Evolutionary conservation across 2,888 invertebrate species (phyloP).

Genomic region (Coelopa pilipes): DNA sequence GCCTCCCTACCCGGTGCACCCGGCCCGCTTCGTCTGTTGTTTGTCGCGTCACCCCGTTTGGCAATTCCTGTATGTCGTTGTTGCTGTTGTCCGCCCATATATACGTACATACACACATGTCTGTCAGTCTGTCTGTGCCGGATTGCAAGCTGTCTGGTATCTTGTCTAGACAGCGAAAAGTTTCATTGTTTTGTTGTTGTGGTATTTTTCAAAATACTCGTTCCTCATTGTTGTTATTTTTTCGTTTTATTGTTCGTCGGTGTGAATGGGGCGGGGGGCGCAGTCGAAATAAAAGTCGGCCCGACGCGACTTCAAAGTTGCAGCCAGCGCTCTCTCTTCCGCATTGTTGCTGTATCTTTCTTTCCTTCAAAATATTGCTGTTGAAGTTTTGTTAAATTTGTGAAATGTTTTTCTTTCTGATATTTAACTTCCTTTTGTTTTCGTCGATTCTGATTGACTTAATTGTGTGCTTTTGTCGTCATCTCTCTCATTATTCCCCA

Average conservation of each 20-base stretch:
- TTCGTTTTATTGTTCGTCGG: background rate
- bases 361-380: background rate
- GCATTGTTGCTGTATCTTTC: too few species aligned
- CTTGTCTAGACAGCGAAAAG: conserved; percentile 58
- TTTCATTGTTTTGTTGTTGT: conserved; percentile 12
- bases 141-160: conserved; percentile 55
- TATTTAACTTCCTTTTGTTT: background rate
- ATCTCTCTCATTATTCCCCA: too few species aligned
- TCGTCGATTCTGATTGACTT: too few species aligned
- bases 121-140: conserved; percentile 21
- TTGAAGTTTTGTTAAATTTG: background rate
- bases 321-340: too few species aligned
- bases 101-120: background rate
- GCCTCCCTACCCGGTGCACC: too few species aligned
- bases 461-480: too few species aligned
- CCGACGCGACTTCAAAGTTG: too few species aligned
- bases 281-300: too few species aligned
- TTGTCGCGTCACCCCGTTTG: background rate
- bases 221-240: conserved; percentile 2
- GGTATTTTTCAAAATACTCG: conserved; percentile 13
- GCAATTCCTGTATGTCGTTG: conserved; percentile 11
- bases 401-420: too few species aligned
- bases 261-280: background rate
- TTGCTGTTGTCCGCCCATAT: conserved; percentile 13
- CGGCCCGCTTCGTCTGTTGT: too few species aligned